These are phyloP conservation scores for Sebastes fasciatus DNA, from an alignment of 2,113 vertebrate species.

Conservation along the genomic window DNA sequence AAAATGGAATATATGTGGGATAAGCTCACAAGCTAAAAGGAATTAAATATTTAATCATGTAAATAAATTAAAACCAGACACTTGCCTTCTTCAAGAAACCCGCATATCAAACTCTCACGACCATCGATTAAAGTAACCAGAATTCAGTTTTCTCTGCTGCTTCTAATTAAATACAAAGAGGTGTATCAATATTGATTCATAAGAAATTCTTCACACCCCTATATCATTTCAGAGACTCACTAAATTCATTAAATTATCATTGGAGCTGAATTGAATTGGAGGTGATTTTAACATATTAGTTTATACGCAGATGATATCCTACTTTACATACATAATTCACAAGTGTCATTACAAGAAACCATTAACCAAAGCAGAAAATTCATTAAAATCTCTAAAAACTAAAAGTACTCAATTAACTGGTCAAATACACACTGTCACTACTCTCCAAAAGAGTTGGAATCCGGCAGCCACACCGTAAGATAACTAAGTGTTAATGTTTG, in stretches of 20 bases:
- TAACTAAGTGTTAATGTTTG: background rate
- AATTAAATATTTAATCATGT: background rate
- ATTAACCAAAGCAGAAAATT: too few relatives aligned
- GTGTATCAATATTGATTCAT: background rate
- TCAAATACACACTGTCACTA: background rate
- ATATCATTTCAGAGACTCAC: background rate
- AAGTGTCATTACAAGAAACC: background rate
- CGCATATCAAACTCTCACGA: background rate
- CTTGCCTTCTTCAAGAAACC: background rate
- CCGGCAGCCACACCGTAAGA: background rate
- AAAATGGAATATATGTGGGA: background rate
- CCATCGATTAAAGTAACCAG: background rate
- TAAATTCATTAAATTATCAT: background rate
- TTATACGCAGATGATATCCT: background rate
- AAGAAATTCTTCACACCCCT: background rate
- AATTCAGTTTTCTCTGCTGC: background rate
- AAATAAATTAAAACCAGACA: background rate
- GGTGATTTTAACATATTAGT: background rate
- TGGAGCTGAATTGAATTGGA: background rate
- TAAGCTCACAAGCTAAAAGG: background rate
- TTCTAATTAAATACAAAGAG: background rate
- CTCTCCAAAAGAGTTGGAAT: background rate
- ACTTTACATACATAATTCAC: background rate
- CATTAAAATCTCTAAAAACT: too few relatives aligned
- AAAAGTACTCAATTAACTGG: background rate